Evolutionary conservation across 2,888 invertebrate species (phyloP).

Genomic region (Branchellion lobata): DNA sequence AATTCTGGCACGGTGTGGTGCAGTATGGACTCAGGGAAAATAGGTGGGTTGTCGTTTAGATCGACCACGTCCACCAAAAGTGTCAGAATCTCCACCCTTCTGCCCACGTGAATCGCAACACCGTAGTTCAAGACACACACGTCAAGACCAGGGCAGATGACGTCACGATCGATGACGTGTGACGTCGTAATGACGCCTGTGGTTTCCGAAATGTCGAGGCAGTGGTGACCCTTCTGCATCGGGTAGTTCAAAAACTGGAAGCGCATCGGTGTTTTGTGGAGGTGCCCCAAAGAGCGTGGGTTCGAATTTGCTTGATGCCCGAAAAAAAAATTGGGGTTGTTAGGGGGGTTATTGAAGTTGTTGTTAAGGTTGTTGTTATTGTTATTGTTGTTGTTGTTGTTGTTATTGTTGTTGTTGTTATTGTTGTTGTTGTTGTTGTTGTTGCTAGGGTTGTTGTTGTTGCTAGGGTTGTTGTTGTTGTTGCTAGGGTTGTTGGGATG

Average conservation of each 20-base stretch:
- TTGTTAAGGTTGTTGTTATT: too few species aligned
- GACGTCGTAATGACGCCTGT: conserved; percentile 49
- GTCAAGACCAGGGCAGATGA: conserved; percentile 49
- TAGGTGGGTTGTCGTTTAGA: conserved; percentile 51
- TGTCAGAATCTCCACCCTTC: conserved; percentile 50
- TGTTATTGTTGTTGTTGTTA: too few species aligned
- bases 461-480: too few species aligned
- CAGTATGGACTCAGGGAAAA: conserved; percentile 47
- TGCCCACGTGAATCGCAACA: conserved; percentile 49
- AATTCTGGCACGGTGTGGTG: conserved; percentile 49
- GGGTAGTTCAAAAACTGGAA: conserved; percentile 50
- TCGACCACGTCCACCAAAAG: conserved; percentile 50
- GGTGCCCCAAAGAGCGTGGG: not conserved
- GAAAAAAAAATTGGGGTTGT: too few species aligned
- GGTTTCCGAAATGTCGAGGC: conserved; percentile 48
- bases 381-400: too few species aligned
- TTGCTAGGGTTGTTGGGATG: not conserved
- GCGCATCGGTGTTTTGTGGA: conserved; percentile 33
- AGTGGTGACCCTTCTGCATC: conserved; percentile 38
- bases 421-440: too few species aligned
- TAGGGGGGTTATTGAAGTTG: too few species aligned
- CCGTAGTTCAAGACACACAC: conserved; percentile 48
- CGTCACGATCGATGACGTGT: conserved; percentile 49
- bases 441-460: too few species aligned
- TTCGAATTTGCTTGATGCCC: too few species aligned